A percentile compares a stretch with the other conserved stretches of the same genome.
phyloP scores from a whole-genome alignment of 2,113 vertebrate genomes.

The Podarcis cretensis region DNA sequence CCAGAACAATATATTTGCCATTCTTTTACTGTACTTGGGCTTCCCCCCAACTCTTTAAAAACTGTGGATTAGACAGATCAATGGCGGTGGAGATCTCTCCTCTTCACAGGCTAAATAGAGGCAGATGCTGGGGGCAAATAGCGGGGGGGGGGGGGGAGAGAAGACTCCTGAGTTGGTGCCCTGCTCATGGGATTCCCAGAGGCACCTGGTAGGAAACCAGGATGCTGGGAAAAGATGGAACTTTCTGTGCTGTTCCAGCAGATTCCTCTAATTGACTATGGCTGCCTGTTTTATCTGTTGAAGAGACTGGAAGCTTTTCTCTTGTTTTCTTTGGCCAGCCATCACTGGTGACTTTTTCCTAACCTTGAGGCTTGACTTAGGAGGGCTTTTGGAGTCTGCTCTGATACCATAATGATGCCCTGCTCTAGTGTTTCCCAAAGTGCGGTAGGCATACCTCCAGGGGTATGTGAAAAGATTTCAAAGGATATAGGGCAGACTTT shows the following conservation, averaged over 20 bases:
- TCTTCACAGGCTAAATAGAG: background rate
- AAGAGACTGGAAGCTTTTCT: background rate
- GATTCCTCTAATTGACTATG: background rate
- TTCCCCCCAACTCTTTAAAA: no score
- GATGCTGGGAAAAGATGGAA: background rate
- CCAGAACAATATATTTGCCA: no score
- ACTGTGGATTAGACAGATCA: no score
- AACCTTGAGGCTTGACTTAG: background rate
- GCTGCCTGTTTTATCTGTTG: background rate
- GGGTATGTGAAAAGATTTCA: no score
- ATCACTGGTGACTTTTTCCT: background rate
- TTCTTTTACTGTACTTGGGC: no score
- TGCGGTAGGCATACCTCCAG: no score
- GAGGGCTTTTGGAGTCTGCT: background rate
- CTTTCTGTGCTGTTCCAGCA: background rate
- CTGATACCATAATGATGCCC: background rate
- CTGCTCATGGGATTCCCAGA: background rate
- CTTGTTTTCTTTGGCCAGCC: background rate
- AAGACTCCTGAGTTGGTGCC: background rate
- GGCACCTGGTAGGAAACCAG: background rate
- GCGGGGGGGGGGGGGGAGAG: no score
- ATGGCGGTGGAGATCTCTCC: background rate
- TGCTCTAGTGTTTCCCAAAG: no score
- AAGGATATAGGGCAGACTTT: no score
- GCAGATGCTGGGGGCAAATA: no score